Evolutionary conservation across 2,797 vertebrate genomes (phyloP).

Genomic region (Microctenopoma steveboyesi): DNA sequence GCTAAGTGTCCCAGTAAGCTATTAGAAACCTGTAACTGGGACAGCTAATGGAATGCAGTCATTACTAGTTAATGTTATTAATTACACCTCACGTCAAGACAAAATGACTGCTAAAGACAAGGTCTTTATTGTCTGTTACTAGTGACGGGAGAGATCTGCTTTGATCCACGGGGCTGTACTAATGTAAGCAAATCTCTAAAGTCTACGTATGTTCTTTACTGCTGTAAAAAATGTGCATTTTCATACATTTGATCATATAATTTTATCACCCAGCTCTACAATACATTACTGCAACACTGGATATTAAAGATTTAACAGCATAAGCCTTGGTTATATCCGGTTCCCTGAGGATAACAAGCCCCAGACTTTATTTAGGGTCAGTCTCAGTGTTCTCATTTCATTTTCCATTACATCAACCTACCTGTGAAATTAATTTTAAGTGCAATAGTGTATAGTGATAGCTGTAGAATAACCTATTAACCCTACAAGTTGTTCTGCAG

Average conservation of each 20-base stretch:
- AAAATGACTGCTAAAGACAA: slow-evolving; percentile 3
- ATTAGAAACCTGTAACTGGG: slow-evolving; percentile 1
- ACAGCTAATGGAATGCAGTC: slow-evolving; percentile 5
- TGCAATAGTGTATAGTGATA: no score
- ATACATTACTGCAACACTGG: no score
- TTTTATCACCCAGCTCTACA: background rate
- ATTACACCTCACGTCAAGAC: background rate
- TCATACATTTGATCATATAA: background rate
- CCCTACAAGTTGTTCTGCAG: background rate
- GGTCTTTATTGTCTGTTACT: background rate
- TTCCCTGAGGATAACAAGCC: no score
- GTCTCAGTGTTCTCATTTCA: no score
- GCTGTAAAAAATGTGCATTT: background rate
- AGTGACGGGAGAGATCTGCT: background rate
- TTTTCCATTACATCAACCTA: no score
- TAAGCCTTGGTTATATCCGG: no score
- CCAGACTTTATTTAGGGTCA: no score
- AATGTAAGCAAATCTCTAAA: background rate
- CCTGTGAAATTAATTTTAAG: no score
- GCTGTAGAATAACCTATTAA: no score
- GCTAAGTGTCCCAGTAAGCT: background rate
- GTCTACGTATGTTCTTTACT: background rate
- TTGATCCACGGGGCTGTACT: background rate
- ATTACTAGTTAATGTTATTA: slow-evolving; percentile 21
- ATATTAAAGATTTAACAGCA: no score